Conservation (phyloP, 2,113 vertebrate genomes). For the Paradisaea rubra region DNA sequence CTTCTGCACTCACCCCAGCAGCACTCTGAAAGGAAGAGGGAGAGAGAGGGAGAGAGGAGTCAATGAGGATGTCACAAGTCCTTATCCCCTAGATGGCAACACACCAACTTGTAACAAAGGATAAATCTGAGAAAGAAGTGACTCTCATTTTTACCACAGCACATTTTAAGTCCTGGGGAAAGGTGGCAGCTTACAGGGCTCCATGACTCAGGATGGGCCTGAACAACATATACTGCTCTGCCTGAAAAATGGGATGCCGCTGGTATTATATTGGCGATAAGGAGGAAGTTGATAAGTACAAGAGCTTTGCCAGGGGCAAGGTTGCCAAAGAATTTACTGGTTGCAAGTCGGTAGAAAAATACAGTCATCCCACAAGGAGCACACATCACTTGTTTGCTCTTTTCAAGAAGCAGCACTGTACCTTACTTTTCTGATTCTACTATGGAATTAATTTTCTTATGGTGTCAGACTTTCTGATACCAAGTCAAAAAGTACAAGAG, state of each 20-base stretch:
- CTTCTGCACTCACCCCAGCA: conserved; percentile 31
- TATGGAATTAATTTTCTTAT: background rate
- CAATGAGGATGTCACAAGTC: background rate
- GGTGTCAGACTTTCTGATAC: background rate
- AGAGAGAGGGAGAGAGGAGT: background rate
- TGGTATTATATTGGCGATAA: background rate
- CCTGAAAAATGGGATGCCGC: background rate
- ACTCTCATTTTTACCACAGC: background rate
- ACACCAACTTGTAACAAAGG: background rate
- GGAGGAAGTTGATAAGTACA: background rate
- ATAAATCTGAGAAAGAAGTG: background rate
- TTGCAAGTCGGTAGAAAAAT: background rate
- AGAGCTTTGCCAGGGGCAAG: background rate
- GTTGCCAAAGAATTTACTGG: background rate
- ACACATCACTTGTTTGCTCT: background rate
- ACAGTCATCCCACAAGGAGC: background rate
- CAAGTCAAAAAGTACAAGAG: background rate
- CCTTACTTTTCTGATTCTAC: background rate
- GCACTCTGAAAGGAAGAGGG: conserved; percentile 27
- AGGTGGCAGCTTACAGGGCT: background rate
- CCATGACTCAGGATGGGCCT: background rate
- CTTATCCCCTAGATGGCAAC: background rate
- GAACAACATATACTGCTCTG: background rate
- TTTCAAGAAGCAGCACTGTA: background rate
- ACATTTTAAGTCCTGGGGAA: background rate